phyloP scores from a whole-genome alignment of 2,888 invertebrate genomes.

The Lepeophtheirus nordmannii region DNA sequence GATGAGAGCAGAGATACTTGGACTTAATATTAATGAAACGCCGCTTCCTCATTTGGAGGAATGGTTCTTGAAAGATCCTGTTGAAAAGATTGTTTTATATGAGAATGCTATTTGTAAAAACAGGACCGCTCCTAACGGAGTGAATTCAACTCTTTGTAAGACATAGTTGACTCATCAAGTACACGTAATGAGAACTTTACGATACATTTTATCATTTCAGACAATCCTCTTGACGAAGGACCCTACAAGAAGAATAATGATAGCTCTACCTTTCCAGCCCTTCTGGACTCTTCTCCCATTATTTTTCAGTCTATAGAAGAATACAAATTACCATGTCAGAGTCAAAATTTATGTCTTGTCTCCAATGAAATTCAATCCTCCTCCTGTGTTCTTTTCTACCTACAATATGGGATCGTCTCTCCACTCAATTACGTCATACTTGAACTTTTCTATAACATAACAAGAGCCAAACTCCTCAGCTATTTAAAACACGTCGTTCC shows the following conservation, averaged over 20 bases:
- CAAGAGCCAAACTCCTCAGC: slow-evolving; percentile 2
- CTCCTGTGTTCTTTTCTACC: slow-evolving; percentile 18
- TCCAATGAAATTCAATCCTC: slow-evolving; percentile 20
- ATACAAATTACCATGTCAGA: not conserved
- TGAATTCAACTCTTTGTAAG: not conserved
- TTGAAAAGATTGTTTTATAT: slow-evolving; percentile 6
- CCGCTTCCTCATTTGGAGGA: slow-evolving; percentile 3
- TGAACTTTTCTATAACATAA: slow-evolving; percentile 19
- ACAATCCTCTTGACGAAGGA: not conserved
- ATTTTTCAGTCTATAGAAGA: not conserved
- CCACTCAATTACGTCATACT: not conserved
- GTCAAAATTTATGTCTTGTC: slow-evolving; percentile 5
- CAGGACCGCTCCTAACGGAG: too few species aligned
- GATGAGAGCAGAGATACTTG: not conserved
- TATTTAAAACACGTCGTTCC: slow-evolving; percentile 10
- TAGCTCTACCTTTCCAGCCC: not conserved
- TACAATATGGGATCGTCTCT: not conserved
- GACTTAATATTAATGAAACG: not conserved
- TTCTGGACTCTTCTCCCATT: not conserved
- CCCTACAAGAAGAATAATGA: not conserved
- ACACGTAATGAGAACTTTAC: not conserved
- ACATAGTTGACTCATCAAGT: too few species aligned
- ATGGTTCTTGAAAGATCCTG: slow-evolving; percentile 19
- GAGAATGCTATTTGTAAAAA: not conserved
- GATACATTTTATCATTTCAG: not conserved